phyloP scores from a whole-genome alignment of 2,113 vertebrate genomes.

The Ctenomys sociabilis region DNA sequence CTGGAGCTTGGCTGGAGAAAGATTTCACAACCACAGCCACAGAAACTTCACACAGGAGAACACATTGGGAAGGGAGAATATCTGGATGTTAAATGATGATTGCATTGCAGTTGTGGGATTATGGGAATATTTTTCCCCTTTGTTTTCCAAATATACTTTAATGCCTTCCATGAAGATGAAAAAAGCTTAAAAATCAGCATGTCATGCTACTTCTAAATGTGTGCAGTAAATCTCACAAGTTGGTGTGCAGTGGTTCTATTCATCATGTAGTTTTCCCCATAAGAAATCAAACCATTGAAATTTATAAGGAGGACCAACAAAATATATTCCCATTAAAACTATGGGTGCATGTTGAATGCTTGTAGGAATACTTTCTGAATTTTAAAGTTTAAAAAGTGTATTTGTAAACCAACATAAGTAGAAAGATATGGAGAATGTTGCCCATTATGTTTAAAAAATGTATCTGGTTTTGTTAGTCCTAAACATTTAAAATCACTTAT shows the following conservation, averaged over 20 bases:
- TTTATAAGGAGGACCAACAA: not conserved
- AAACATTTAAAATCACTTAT: constrained; percentile 4
- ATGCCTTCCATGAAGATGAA: not conserved
- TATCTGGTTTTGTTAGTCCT: not conserved
- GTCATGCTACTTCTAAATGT: not conserved
- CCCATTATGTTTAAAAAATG: not conserved
- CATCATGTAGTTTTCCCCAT: not conserved
- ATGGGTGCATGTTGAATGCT: not conserved
- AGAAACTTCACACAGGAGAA: not conserved
- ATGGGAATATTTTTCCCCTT: not conserved
- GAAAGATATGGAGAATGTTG: not conserved
- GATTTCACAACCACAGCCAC: not conserved
- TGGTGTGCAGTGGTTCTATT: not conserved
- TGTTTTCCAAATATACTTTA: constrained; percentile 27
- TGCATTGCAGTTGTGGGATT: not conserved
- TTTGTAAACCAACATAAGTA: constrained; percentile 1
- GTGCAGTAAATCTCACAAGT: not conserved
- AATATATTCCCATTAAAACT: constrained; percentile 46
- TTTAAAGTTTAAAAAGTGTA: not conserved
- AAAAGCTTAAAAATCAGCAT: not conserved
- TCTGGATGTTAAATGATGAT: not conserved
- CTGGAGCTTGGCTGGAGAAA: not conserved
- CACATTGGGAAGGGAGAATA: not conserved
- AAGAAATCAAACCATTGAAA: constrained; percentile 33
- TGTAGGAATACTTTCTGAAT: constrained; percentile 13